Base-by-base conservation (phyloP, 2,113 vertebrate genomes). In the Athene noctua region DNA sequence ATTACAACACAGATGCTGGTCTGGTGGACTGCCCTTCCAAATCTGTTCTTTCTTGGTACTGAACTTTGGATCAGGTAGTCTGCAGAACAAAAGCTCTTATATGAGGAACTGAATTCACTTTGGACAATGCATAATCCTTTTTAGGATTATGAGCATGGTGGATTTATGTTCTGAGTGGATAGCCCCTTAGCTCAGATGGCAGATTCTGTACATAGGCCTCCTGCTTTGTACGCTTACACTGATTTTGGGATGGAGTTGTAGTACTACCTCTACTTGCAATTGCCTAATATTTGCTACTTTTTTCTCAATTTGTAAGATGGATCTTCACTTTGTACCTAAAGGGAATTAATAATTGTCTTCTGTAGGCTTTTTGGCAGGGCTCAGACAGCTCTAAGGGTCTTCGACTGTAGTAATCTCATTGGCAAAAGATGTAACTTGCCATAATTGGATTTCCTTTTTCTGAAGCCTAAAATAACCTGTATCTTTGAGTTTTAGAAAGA, bases 401-500 rank as follows among this genome's bases (percentile, higher is more conserved):
- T 86, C 71, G 49, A 82, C 66, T 82, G 32, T 88, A 59, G 67
- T 92, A 94, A 88, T 86, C 83, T 88, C 30, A 75, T 66, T 92
- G 77, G 54, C 54, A 93, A 80, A 86, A 88, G 72, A 73, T 63
- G 62, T 73, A 84, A 70, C 86, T 79, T 84, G 72, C 75, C 29
- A 36, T 78, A 86, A 93, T 88, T 73, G 22, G 30, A 80, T 94
- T 94, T 94, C 36, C 12, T 86, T 67, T 75, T 89, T 82, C 66
- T 84, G 65, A 94, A 87, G 52, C 73, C 54, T 87, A 78, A 91
- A 94, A 89, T 89, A 27, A 68, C 54, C 51, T 63, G 26, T 87
- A 16, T 57, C 38, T 55, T 63, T 87, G 66, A 85, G 58, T 79
- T 96, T 68, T 68, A 75, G 61, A 79, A 78, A 65, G 44, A 86